These are phyloP conservation scores for Aurelia sp. DNA, from an alignment of 30 jellyfish, hydroid and myxozoan genomes.

Conservation along the genomic window DNA sequence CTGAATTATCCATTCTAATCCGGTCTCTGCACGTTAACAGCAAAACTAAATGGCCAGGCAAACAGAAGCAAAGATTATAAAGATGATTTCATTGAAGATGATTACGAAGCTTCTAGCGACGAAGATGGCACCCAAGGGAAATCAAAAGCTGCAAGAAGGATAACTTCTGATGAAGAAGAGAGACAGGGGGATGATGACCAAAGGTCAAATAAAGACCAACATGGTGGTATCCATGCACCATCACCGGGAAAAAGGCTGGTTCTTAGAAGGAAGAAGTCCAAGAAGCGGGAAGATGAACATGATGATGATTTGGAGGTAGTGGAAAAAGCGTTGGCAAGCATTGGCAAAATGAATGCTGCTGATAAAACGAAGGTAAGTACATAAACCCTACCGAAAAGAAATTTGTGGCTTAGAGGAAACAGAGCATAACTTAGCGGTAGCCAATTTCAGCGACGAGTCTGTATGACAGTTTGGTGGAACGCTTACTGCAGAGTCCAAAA, in stretches of 20 bases:
- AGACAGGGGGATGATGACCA: too few relatives aligned
- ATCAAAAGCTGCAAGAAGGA: too few relatives aligned
- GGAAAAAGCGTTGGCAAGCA: background rate
- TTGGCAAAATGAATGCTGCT: background rate
- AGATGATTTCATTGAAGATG: conserved; percentile 4
- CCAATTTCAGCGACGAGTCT: too few relatives aligned
- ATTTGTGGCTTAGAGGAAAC: too few relatives aligned
- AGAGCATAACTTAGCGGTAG: too few relatives aligned
- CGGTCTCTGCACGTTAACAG: too few relatives aligned
- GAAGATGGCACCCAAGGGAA: background rate
- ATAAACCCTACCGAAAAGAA: too few relatives aligned
- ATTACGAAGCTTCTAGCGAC: background rate
- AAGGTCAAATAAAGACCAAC: background rate
- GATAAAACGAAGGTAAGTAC: conserved; percentile 23
- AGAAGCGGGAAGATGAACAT: conserved; percentile 20
- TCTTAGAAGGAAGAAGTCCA: conserved; percentile 59
- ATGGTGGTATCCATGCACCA: conserved; percentile 29
- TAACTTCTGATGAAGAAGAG: too few relatives aligned
- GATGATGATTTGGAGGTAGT: background rate
- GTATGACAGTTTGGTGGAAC: too few relatives aligned
- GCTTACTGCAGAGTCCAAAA: too few relatives aligned
- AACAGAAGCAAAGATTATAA: background rate
- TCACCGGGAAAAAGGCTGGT: conserved; percentile 72
- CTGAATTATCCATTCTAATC: too few relatives aligned
- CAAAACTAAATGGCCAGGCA: conserved; percentile 3